phyloP scores from a whole-genome alignment of 2,113 vertebrate genomes.

The Dipodomys merriami region DNA sequence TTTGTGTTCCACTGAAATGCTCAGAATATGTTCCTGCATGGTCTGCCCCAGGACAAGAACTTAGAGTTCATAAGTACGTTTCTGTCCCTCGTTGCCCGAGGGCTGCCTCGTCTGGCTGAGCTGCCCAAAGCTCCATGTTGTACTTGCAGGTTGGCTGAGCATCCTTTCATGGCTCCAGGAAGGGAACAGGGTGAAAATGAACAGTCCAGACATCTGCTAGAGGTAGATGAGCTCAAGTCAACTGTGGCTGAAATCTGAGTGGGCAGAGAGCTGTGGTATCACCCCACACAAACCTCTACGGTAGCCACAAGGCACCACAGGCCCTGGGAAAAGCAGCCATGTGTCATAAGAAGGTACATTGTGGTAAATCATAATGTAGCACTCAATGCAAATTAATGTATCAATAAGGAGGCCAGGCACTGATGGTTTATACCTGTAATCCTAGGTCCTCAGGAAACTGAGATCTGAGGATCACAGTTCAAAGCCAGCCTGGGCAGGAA shows the following conservation, averaged over 20 bases:
- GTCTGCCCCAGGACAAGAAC: background rate
- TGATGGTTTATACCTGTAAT: too few species aligned
- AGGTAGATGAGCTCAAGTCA: background rate
- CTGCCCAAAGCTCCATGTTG: too few species aligned
- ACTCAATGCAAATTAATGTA: conserved; percentile 11
- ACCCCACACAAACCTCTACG: background rate
- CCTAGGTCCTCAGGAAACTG: too few species aligned
- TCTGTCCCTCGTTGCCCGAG: background rate
- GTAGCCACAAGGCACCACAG: background rate
- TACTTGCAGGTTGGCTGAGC: background rate
- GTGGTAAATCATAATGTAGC: conserved; percentile 3
- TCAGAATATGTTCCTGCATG: background rate
- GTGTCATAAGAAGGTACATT: background rate
- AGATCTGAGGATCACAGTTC: too few species aligned
- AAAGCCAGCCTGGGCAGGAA: too few species aligned
- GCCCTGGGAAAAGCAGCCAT: background rate
- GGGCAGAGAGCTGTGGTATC: rapidly evolving
- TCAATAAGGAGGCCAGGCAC: background rate
- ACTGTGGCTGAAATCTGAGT: background rate
- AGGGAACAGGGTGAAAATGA: background rate
- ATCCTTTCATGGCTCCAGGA: background rate
- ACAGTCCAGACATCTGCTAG: background rate
- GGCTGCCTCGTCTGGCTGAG: too few species aligned
- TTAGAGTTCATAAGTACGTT: background rate
- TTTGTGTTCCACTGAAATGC: background rate